Evolutionary conservation across 2,888 invertebrate species (phyloP).

Genomic region (Deilephila elpenor): DNA sequence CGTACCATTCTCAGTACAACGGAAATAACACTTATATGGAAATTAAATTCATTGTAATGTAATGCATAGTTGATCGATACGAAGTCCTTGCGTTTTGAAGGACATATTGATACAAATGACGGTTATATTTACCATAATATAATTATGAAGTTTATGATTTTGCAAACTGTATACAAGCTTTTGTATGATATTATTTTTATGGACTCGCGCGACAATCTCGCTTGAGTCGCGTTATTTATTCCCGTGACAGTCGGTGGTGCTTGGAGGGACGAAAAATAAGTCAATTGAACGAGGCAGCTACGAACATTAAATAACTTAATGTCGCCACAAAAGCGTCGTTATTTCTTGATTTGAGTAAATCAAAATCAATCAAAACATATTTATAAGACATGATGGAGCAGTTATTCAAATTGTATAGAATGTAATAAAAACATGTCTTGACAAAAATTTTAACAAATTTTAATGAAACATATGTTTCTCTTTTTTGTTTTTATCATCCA

Average conservation of each 20-base stretch:
- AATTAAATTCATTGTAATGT: background rate
- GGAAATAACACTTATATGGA: background rate
- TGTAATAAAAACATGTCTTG: background rate
- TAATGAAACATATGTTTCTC: background rate
- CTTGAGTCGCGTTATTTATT: background rate
- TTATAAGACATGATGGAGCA: background rate
- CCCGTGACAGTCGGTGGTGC: background rate
- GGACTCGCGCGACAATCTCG: background rate
- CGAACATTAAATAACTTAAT: background rate
- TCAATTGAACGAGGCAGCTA: slow-evolving; percentile 22
- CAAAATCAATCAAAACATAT: too few relatives aligned
- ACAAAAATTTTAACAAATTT: background rate
- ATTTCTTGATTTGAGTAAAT: background rate
- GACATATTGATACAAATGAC: background rate
- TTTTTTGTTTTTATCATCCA: too few relatives aligned
- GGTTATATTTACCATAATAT: slow-evolving; percentile 1
- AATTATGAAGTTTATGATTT: background rate
- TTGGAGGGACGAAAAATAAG: background rate
- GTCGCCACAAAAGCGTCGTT: background rate
- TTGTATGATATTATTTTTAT: background rate
- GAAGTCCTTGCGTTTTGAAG: background rate
- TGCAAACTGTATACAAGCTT: slow-evolving; percentile 6
- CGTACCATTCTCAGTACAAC: slow-evolving; percentile 1
- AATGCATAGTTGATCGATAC: background rate
- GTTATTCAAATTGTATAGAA: background rate